Conservation (phyloP, 2,113 vertebrate genomes). For the Nanorana parkeri region DNA sequence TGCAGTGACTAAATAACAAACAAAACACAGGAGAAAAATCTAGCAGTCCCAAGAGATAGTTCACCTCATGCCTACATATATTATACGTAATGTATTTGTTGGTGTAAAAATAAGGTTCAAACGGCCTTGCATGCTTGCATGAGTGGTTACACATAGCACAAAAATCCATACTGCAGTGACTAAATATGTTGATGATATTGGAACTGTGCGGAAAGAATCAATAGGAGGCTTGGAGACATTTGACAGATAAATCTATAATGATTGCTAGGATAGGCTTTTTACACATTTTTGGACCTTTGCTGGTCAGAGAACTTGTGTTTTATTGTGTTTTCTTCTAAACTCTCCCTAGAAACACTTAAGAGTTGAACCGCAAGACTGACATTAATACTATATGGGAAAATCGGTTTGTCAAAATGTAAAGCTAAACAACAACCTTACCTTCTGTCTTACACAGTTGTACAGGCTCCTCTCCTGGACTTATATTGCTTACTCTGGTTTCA, state of each 20-base stretch:
- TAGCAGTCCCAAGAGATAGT: no score
- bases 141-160: not conserved
- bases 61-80: not conserved
- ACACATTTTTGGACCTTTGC: constrained; percentile 19
- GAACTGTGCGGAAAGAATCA: constrained; percentile 13
- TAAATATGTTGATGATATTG: constrained; percentile 38
- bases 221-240: constrained; percentile 12
- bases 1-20: constrained; percentile 9
- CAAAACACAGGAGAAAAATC: no score
- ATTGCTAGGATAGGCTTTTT: constrained; percentile 24
- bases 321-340: not conserved
- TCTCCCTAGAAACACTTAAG: not conserved
- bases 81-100: not conserved
- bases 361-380: not conserved
- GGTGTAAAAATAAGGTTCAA: not conserved
- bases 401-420: no score
- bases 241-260: constrained; percentile 26
- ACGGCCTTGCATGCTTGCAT: constrained; percentile 30
- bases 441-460: no score
- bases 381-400: not conserved
- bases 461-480: no score
- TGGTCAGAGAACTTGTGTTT: constrained; percentile 11
- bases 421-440: no score
- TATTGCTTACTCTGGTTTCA: no score
- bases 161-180: constrained; percentile 12